phyloP scores from a whole-genome alignment of 2,797 vertebrate genomes.

The Pangasius djambal region DNA sequence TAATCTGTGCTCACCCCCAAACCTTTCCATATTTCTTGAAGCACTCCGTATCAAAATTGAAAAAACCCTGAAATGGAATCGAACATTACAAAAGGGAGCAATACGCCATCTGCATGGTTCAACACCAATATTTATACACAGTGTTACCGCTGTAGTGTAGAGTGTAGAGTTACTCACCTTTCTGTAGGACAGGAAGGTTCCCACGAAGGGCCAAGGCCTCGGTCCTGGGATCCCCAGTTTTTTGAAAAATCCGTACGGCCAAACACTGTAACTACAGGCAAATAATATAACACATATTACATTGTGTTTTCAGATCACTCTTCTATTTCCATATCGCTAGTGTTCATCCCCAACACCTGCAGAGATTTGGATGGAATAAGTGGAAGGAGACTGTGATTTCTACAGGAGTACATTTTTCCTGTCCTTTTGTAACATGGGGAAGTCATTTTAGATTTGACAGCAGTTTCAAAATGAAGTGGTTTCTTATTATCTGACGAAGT shows the following conservation, averaged over 20 bases:
- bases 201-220: conserved; percentile 69
- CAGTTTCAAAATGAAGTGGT: not conserved
- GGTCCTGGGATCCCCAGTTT: conserved; percentile 73
- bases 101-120: not conserved
- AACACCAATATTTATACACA: not conserved
- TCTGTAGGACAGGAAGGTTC: conserved; percentile 48
- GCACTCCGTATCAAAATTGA: conserved; percentile 65
- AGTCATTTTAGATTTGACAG: not conserved
- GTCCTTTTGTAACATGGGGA: not conserved
- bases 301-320: not conserved
- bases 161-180: conserved; percentile 57
- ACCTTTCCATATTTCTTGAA: conserved; percentile 71
- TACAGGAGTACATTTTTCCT: too few relatives aligned
- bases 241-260: conserved; percentile 67
- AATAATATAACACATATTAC: not conserved
- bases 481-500: not conserved
- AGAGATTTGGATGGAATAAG: not conserved
- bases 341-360: not conserved
- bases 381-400: not conserved
- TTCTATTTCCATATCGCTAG: not conserved
- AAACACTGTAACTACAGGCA: conserved; percentile 67
- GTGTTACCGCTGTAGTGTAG: not conserved
- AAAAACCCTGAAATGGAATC: conserved; percentile 60
- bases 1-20: conserved; percentile 73
- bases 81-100: not conserved